Conservation (phyloP, 2,113 vertebrate species). For the Epinephelus lanceolatus region DNA sequence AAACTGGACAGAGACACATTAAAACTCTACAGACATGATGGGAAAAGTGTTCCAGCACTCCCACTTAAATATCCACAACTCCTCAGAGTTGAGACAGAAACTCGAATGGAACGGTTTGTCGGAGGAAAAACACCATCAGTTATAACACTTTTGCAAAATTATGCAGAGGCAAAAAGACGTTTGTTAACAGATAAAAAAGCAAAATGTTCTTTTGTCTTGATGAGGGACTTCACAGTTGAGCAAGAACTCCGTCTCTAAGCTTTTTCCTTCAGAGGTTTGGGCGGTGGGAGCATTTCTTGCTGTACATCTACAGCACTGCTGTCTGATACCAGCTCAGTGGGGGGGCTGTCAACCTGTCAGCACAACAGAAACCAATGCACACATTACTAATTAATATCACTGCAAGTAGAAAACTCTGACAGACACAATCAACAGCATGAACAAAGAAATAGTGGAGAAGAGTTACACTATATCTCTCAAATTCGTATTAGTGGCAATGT, state of each 20-base stretch:
- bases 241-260: constrained; percentile 8
- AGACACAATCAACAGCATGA: neutral
- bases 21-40: neutral
- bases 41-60: constrained; percentile 15
- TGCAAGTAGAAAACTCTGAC: neutral
- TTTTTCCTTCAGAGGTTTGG: constrained; percentile 48
- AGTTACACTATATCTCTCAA: too few species aligned
- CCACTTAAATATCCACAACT: constrained; percentile 8
- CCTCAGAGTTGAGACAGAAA: constrained; percentile 8
- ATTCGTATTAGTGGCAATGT: too few species aligned
- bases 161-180: neutral
- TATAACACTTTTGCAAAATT: neutral
- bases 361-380: constrained; percentile 21
- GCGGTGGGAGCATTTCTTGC: constrained; percentile 16
- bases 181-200: neutral
- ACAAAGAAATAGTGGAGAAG: neutral
- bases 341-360: constrained; percentile 46
- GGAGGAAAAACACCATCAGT: neutral
- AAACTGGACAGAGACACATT: neutral
- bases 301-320: constrained; percentile 26
- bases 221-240: neutral
- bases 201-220: neutral
- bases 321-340: constrained; percentile 30
- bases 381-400: neutral
- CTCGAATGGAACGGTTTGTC: neutral